Evolutionary conservation across 2,888 invertebrate species (phyloP).

Genomic region (Endotricha flammealis): DNA sequence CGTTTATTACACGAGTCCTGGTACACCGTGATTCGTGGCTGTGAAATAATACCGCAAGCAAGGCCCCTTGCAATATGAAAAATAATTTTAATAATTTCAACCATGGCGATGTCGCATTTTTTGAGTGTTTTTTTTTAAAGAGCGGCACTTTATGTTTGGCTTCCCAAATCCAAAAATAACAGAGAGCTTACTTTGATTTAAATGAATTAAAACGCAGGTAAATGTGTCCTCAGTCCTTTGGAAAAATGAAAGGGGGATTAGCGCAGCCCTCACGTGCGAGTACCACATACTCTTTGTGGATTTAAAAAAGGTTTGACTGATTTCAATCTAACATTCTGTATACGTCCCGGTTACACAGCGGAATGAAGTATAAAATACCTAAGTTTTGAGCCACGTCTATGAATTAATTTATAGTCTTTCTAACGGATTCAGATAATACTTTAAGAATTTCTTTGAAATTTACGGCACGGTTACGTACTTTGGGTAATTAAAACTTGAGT

Average conservation of each 20-base stretch:
- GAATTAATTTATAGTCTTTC: conserved; percentile 8
- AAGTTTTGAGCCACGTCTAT: neutral
- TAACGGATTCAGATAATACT: conserved; percentile 6
- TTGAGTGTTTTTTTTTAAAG: neutral
- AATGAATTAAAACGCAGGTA: conserved; percentile 2
- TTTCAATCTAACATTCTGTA: conserved; percentile 1
- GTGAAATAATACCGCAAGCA: conserved; percentile 23
- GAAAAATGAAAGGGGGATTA: conserved; percentile 2
- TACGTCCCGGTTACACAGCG: too few relatives aligned
- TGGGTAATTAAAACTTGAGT: conserved; percentile 6
- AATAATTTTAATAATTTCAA: conserved; percentile 25
- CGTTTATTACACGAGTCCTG: conserved; percentile 39
- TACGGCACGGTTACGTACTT: neutral
- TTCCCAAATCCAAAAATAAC: too few relatives aligned
- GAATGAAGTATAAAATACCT: too few relatives aligned
- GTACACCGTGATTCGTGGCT: conserved; percentile 29
- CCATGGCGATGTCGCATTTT: conserved; percentile 9
- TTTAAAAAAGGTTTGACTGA: conserved; percentile 5
- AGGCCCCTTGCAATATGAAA: conserved; percentile 27
- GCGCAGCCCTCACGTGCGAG: conserved; percentile 1
- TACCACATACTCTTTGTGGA: conserved; percentile 3
- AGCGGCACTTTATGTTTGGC: too few relatives aligned
- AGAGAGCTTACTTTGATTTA: neutral
- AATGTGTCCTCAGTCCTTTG: conserved; percentile 4
- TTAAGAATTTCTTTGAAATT: conserved; percentile 1